A percentile compares a stretch with the other conserved stretches of the same genome.
Evolutionary conservation across 2,888 invertebrate genomes (phyloP).

Genomic region (Odontocolon sp.): DNA sequence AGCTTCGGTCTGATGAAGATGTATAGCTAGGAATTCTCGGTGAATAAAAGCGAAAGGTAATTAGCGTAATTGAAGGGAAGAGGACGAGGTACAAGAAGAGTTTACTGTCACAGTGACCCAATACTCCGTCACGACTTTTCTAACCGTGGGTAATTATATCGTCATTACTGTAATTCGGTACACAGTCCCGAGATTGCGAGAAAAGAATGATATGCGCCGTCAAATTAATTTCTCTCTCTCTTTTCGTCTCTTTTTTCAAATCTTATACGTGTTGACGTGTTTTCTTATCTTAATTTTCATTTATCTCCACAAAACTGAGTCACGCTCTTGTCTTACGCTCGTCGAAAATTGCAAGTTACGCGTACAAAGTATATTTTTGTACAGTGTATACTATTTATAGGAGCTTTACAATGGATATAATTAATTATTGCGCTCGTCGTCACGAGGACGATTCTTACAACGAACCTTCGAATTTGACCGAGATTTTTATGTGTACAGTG

Average conservation of each 20-base stretch:
- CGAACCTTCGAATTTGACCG: slow-evolving; percentile 48
- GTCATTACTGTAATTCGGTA: not conserved
- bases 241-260: not conserved
- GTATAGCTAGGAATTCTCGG: not conserved
- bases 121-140: slow-evolving; percentile 19
- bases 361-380: not conserved
- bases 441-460: slow-evolving; percentile 11
- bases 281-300: not conserved
- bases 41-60: slow-evolving; percentile 40
- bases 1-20: not conserved
- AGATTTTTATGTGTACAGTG: slow-evolving; percentile 7
- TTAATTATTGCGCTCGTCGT: slow-evolving; percentile 9
- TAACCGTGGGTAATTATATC: slow-evolving; percentile 34
- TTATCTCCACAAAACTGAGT: too few species aligned
- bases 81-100: slow-evolving; percentile 5
- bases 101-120: slow-evolving; percentile 42
- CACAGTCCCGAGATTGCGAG: slow-evolving; percentile 1
- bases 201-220: not conserved
- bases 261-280: not conserved
- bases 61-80: slow-evolving; percentile 29
- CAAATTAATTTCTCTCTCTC: not conserved
- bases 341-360: too few species aligned
- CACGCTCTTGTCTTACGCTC: too few species aligned
- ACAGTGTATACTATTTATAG: not conserved
- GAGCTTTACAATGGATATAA: not conserved